These are phyloP conservation scores for Anabacerthia variegaticeps DNA, from an alignment of 2,797 vertebrate genomes.

Conservation along the genomic window DNA sequence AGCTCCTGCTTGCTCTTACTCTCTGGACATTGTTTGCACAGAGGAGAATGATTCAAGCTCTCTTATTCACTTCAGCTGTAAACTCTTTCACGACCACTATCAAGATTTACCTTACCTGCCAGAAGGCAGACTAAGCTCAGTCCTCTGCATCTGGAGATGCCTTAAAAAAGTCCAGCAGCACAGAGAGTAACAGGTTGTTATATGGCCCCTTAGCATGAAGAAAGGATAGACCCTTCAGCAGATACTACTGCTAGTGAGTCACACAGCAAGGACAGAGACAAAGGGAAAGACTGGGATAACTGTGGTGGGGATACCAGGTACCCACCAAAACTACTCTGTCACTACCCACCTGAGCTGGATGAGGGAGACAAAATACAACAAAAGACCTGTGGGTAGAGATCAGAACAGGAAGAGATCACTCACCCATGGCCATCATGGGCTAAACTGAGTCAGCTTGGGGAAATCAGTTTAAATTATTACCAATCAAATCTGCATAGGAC, in stretches of 20 bases:
- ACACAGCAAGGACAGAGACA: neutral
- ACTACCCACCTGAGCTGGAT: neutral
- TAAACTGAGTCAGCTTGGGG: neutral
- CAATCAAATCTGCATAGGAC: neutral
- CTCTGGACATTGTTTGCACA: neutral
- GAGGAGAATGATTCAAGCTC: neutral
- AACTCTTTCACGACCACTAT: neutral
- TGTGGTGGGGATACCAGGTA: neutral
- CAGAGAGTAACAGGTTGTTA: neutral
- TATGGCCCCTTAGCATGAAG: neutral
- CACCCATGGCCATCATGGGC: accelerated
- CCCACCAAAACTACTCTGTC: neutral
- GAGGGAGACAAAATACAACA: neutral
- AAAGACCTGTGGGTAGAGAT: accelerated
- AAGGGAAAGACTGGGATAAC: neutral
- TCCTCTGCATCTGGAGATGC: neutral
- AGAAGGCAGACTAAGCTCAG: neutral
- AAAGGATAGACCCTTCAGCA: neutral
- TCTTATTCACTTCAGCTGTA: neutral
- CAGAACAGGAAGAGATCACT: neutral
- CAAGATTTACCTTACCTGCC: neutral
- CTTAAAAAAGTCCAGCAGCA: neutral
- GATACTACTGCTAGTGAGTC: neutral
- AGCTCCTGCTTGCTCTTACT: neutral
- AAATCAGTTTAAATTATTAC: neutral